Percentiles rank a stretch among this genome's conserved stretches.
Conservation (phyloP, 2,888 invertebrate genomes). For the Thymelicus acteon region DNA sequence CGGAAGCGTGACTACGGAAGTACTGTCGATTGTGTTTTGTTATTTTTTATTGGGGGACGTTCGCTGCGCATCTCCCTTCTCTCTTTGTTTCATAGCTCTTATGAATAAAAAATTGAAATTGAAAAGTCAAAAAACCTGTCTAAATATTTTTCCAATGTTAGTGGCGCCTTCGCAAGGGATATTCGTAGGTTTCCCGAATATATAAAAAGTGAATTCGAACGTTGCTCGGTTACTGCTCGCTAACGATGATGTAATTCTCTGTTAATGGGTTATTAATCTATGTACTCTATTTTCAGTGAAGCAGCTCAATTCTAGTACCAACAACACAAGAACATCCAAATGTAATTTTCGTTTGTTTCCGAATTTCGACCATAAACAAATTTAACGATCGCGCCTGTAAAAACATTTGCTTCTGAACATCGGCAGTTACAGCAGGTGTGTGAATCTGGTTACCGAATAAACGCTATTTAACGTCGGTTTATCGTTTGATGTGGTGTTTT, state of each 20-base stretch:
- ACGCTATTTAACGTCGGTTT: slow-evolving; percentile 64
- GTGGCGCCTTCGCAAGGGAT: no score
- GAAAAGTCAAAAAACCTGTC: no score
- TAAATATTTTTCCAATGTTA: no score
- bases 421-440: slow-evolving; percentile 47
- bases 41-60: slow-evolving; percentile 62
- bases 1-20: slow-evolving; percentile 74
- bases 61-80: slow-evolving; percentile 41
- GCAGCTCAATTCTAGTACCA: not conserved
- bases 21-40: slow-evolving; percentile 62
- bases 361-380: slow-evolving; percentile 22
- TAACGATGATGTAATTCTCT: slow-evolving; percentile 17
- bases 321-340: not conserved
- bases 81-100: no score
- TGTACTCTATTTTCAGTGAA: slow-evolving; percentile 23
- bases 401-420: slow-evolving; percentile 39
- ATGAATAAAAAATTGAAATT: no score
- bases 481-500: slow-evolving; percentile 82
- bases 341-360: not conserved
- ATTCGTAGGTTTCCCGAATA: no score
- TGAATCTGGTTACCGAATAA: slow-evolving; percentile 64
- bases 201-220: not conserved
- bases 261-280: slow-evolving; percentile 9
- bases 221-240: slow-evolving; percentile 21
- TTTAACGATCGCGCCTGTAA: slow-evolving; percentile 44